phyloP scores from a whole-genome alignment of 2,113 vertebrate genomes.

The Sander vitreus region DNA sequence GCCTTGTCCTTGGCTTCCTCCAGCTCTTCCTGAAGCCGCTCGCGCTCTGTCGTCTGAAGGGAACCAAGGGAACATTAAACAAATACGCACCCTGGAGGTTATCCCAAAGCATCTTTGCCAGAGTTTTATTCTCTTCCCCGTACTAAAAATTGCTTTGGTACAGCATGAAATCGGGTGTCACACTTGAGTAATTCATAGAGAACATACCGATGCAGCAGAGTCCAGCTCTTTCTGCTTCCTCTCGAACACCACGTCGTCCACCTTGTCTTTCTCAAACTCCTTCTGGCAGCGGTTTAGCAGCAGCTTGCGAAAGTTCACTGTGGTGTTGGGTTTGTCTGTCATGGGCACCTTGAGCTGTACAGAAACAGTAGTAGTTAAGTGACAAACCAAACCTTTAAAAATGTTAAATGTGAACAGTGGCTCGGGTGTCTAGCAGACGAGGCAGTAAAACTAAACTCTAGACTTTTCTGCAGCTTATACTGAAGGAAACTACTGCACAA shows the following conservation, averaged over 20 bases:
- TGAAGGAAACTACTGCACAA: not conserved
- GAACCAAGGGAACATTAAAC: not conserved
- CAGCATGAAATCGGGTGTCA: not conserved
- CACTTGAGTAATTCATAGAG: not conserved
- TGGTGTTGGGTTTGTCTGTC: conserved; percentile 93
- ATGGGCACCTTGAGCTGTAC: conserved; percentile 91
- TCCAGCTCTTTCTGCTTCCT: conserved; percentile 98
- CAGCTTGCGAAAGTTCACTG: conserved; percentile 97
- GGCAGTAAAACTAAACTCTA: not conserved
- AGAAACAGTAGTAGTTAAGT: not conserved
- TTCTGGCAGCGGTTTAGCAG: conserved; percentile 98
- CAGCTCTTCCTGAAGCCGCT: conserved; percentile 92
- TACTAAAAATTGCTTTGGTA: not conserved
- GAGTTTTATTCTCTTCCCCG: not conserved
- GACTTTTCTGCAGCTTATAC: not conserved
- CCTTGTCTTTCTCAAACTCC: conserved; percentile 98
- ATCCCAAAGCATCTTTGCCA: not conserved
- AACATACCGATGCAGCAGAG: conserved; percentile 90
- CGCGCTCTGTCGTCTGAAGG: conserved; percentile 89
- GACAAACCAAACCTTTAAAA: not conserved
- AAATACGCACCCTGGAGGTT: not conserved
- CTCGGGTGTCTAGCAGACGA: not conserved
- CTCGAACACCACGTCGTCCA: conserved; percentile 96
- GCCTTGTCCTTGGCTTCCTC: conserved; percentile 97
- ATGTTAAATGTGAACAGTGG: not conserved